A percentile compares a stretch with the other conserved stretches of the same genome.
Evolutionary conservation across 2,797 vertebrate genomes (phyloP).

Genomic region (Urosaurus nigricauda): DNA sequence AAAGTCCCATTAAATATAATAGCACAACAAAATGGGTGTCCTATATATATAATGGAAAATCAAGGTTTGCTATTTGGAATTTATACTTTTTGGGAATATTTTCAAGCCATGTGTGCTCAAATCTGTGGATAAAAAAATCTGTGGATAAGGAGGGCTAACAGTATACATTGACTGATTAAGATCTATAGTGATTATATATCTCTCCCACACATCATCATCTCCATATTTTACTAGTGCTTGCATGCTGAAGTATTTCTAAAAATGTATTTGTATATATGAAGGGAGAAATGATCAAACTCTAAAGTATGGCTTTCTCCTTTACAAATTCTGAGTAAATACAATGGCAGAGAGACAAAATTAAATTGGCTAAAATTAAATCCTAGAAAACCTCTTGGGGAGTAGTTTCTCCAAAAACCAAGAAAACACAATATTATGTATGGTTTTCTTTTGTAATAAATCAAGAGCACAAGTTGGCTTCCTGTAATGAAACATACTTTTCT

Average conservation of each 20-base stretch:
- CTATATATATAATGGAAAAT: too few relatives aligned
- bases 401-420: not conserved
- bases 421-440: not conserved
- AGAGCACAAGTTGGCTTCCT: not conserved
- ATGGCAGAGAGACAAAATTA: not conserved
- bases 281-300: not conserved
- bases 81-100: too few relatives aligned
- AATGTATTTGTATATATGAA: not conserved
- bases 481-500: not conserved
- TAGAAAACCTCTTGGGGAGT: not conserved
- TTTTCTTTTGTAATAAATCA: slow-evolving; percentile 11
- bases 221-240: not conserved
- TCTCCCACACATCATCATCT: not conserved
- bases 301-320: not conserved
- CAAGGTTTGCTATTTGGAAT: too few relatives aligned
- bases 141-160: too few relatives aligned
- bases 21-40: too few relatives aligned
- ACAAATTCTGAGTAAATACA: not conserved
- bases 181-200: not conserved
- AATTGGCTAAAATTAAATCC: not conserved
- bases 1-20: too few relatives aligned
- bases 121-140: too few relatives aligned
- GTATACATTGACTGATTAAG: not conserved
- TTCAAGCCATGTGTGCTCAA: too few relatives aligned
- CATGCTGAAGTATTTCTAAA: not conserved